Base-by-base conservation (phyloP, 2,797 vertebrate species). In the Danio tinwini region DNA sequence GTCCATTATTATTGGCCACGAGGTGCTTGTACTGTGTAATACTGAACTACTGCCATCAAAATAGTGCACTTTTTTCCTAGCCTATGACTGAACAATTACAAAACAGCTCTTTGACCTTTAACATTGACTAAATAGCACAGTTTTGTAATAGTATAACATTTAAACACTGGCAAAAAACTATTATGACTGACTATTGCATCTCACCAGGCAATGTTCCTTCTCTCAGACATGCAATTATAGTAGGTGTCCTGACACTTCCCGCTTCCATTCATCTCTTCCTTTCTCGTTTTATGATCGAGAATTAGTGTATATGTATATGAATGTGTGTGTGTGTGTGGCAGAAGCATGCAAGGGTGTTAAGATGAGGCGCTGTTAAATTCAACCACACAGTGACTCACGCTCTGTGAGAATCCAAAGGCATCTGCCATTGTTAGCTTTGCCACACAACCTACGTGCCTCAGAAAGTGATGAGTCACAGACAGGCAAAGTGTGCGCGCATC, bases 221-320 rank as follows among this genome's bases (percentile, higher is more conserved):
- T 2, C 63, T 65, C 19, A 71, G 83, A 82, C 69, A 71, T 77
- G 72, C 76, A 19, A 69, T 80, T 53, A 62, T n/a, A 69, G 85
- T 80, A 70, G 84, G 85, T 81, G 84, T 82, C 19, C 16, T 81
- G 63, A 84, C 81, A 85, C 80, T 83, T 82, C 76, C 77, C 42
- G 53, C 67, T 80, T 44, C 55, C 47, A 78, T 84, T 82, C 83
- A 83, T 45, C 63, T 68, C 67, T 72, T 86, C 76, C 67, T 76
- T 59, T 64, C 47, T 70, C 9, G 7, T 52, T 77, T 77, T 65
- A 67, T 74, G 9, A 50, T 83, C 5, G 37, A 58, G 16, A 59
- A 63, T 78, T 53, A 74, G 62, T 71, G 10, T 72, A 47, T 64
- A 59, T 76, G 74, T 77, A 45, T 83, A 56, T 80, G 44, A n/a